Base-by-base conservation (phyloP, 2,113 vertebrate species). In the Brachyhypopomus gauderio region DNA sequence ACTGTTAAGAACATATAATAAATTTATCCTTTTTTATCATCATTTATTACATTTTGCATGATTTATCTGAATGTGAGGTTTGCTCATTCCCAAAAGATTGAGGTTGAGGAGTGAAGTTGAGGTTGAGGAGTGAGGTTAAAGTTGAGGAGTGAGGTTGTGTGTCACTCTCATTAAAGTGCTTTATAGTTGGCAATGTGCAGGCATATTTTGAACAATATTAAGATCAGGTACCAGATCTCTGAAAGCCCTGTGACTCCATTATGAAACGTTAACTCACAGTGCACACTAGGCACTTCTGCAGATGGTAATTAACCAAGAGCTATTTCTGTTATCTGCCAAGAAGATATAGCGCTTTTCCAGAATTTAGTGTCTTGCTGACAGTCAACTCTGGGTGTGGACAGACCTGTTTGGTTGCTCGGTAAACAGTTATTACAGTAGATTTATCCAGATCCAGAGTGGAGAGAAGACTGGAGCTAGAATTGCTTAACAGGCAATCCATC, bases 391-490 rank as follows among this genome's bases (percentile, higher is more conserved):
- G 19, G 38, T 72, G 72, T 79, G 55, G 36, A 16, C 56, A 79
- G 67, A 58, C 23, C 41, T 8, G 25, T 14, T 38, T 70, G 6
- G 17, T 59, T 34, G 59, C 14, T 12, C 22, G 52, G 20, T 55
- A 34, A 74, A 66, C 66, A 70, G 64, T 38, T 69, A 69, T 69
- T 6, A 20, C 64, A 36, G 19, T 36, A 69, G 27, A 7, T 3
- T 19, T 69, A 38, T 70, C 34, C 36, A n/a, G 41, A 41, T 70
- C 6, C 34, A 70, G 45, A 11, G 2, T 41, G 3, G 36, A n/a
- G 38, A 19, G 38, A 20, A 41, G 77, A 62, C 22, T 11, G 58
- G 77, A 85, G 27, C 87, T 88, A 86, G 86, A 81, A 60, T 59
- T 58, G 45, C 19, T 48, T 72, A 55, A 63, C 19, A 56, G 85